Evolutionary conservation across 2,888 invertebrate genomes (phyloP).

Genomic region (Limnephilus lunatus): DNA sequence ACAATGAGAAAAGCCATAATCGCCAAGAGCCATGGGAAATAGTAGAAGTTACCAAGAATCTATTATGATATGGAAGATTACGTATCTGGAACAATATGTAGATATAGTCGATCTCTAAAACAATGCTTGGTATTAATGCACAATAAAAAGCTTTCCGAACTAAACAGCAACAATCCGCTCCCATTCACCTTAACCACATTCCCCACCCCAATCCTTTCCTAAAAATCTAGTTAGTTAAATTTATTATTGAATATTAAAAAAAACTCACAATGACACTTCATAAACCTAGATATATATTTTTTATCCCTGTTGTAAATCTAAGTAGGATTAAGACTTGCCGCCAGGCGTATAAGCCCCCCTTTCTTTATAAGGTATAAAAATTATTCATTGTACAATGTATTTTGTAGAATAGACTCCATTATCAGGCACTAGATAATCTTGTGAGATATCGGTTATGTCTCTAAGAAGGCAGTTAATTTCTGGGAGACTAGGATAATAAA

Average conservation of each 20-base stretch:
- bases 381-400: not conserved
- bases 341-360: not conserved
- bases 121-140: not conserved
- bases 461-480: not conserved
- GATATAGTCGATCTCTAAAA: not conserved
- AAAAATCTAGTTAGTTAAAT: not conserved
- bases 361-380: not conserved
- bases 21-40: no score
- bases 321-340: not conserved
- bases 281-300: not conserved
- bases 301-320: not conserved
- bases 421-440: not conserved
- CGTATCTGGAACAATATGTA: no score
- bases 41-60: no score
- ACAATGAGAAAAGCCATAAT: no score
- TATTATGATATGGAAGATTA: no score
- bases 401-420: not conserved
- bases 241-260: no score
- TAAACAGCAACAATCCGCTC: not conserved
- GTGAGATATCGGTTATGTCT: not conserved
- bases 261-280: not conserved
- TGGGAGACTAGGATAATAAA: no score
- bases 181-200: not conserved
- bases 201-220: not conserved
- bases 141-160: not conserved